Evolutionary conservation across 1,140 invertebrate species (phyloP), one percentile per base, ranked within the genome.

Genomic region (Cephus cinctus): DNA sequence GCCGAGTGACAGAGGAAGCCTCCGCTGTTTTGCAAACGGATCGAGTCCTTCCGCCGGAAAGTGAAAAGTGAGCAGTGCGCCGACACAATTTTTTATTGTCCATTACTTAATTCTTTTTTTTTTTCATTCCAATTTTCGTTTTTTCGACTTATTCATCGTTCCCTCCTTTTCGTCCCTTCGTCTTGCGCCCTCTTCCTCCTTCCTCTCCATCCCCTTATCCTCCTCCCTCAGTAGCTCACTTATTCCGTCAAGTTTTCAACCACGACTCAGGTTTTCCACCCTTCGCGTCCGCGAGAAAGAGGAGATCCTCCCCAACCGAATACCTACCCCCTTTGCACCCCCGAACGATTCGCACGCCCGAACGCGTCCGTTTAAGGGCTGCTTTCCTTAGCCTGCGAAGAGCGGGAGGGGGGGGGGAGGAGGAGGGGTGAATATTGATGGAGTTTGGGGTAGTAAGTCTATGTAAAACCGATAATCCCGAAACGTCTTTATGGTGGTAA

Each of bases 351-450:
- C 52, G 34, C 52, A 47, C 59, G 58, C 59, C 51, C 57, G 61
- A 61, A 61, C 57, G 54, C 59, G 52, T 47, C 32, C 52, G 36
- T 49, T 59, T 52, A 63, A 63, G 50, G 56, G 41, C 50, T 49
- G 48, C 50, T 51, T 59, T 59, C 52, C 56, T 52, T 32, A 42
- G 27, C 41, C n/a, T n/a, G n/a, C n/a, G n/a, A n/a, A n/a, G n/a
- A n/a, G n/a, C n/a, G n/a, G n/a, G n/a, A n/a, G n/a, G n/a, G n/a
- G n/a, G n/a, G n/a, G n/a, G n/a, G 41, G 47, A 47, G 34, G 16
- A 48, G 21, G 19, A 43, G 55, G 61, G 58, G 58, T 65, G 63
- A 59, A 63, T 63, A 61, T 60, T 63, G 61, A 66, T 61, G 58
- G 53, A 54, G 55, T 38, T 32, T 31, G 23, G 52, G 52, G 49